A percentile compares a stretch with the other conserved stretches of the same genome.
These are phyloP conservation scores for Drosophila anomalipes DNA, from an alignment of 2,888 invertebrate species.

Conservation along the genomic window DNA sequence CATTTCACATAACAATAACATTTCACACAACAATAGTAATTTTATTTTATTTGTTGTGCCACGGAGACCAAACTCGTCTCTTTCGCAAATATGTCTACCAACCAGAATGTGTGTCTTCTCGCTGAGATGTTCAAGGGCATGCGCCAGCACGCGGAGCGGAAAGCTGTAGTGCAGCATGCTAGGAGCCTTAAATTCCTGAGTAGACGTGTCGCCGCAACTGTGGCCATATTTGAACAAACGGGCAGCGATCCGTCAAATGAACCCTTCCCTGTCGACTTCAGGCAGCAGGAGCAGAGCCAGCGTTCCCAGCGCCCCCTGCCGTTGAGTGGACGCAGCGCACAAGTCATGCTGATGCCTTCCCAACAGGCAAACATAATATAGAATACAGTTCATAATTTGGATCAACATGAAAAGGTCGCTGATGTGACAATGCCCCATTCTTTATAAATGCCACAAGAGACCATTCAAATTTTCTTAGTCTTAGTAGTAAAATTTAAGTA, in stretches of 20 bases:
- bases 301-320: background rate
- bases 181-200: background rate
- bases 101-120: slow-evolving; percentile 11
- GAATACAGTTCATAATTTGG: background rate
- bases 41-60: background rate
- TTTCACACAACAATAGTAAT: background rate
- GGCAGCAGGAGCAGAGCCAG: background rate
- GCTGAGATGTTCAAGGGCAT: slow-evolving; percentile 31
- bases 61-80: background rate
- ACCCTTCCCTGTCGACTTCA: no score
- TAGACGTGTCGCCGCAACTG: slow-evolving; percentile 18
- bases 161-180: background rate
- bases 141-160: background rate
- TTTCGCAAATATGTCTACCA: background rate
- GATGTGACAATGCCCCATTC: background rate
- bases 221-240: slow-evolving; percentile 28
- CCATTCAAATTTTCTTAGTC: background rate
- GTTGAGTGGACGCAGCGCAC: background rate
- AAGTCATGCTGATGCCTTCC: no score
- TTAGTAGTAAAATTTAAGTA: background rate
- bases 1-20: background rate
- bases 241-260: background rate
- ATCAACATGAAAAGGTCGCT: slow-evolving; percentile 4
- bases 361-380: background rate
- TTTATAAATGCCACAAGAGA: background rate